phyloP scores from a whole-genome alignment of 2,113 vertebrate genomes.

The Cephalophus harveyi region DNA sequence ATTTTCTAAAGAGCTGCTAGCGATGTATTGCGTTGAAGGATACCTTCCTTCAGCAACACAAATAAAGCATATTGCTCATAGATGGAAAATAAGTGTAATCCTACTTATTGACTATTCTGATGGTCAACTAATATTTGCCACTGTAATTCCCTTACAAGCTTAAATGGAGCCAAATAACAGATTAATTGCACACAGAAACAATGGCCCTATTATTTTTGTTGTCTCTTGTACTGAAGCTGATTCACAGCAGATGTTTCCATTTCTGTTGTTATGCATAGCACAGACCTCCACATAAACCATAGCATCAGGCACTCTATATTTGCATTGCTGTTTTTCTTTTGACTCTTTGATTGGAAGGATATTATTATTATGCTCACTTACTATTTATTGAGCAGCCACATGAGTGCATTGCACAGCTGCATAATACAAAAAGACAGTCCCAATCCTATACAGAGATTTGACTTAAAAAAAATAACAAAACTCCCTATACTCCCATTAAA shows the following conservation, averaged over 20 bases:
- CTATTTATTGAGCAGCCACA: conserved; percentile 43
- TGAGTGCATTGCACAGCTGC: background rate
- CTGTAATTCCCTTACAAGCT: background rate
- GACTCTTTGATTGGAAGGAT: conserved; percentile 47
- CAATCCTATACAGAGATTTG: background rate
- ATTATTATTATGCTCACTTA: conserved; percentile 44
- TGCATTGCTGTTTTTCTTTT: conserved; percentile 24
- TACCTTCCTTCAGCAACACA: background rate
- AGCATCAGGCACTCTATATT: background rate
- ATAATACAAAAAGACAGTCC: background rate
- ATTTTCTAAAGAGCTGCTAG: background rate
- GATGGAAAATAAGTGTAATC: background rate
- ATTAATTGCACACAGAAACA: conserved; percentile 16
- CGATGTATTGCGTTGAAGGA: background rate
- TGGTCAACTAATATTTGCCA: conserved; percentile 37
- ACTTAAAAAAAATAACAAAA: conserved; percentile 34
- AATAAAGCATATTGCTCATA: background rate
- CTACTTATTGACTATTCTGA: background rate
- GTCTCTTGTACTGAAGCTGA: background rate
- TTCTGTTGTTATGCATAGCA: conserved; percentile 18
- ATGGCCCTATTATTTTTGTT: conserved; percentile 19
- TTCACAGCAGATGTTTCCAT: conserved; percentile 45
- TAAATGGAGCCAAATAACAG: background rate
- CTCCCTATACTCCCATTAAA: conserved; percentile 33
- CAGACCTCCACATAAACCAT: conserved; percentile 22